Evolutionary conservation across 2,888 invertebrate species (phyloP).

Genomic region (Arge pagana): DNA sequence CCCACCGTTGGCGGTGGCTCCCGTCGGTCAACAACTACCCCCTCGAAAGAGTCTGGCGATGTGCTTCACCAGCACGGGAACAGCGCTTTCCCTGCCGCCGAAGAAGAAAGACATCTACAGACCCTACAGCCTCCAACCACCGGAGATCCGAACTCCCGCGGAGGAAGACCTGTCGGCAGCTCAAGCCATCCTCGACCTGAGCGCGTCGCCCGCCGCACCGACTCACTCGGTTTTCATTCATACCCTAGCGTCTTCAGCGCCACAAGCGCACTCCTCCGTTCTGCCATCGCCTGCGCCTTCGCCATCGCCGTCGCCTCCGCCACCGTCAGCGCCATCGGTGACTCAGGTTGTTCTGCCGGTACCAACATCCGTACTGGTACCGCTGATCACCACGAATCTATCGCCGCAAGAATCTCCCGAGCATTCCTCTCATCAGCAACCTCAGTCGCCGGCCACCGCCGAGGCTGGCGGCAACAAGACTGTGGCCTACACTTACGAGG

Average conservation of each 20-base stretch:
- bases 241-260: conserved; percentile 67
- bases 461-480: conserved; percentile 66
- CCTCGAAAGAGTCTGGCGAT: conserved; percentile 76
- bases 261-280: conserved; percentile 35
- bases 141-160: conserved; percentile 66
- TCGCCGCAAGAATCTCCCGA: no score
- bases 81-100: conserved; percentile 81
- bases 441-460: conserved; percentile 47
- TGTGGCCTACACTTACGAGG: conserved; percentile 87
- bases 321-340: conserved; percentile 31
- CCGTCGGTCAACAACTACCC: background rate
- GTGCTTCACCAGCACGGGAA: conserved; percentile 85
- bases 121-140: conserved; percentile 72
- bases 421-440: conserved; percentile 41
- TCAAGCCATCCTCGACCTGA: conserved; percentile 86
- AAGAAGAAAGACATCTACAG: conserved; percentile 91
- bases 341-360: conserved; percentile 39
- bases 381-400: conserved; percentile 39
- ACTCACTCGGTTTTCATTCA: conserved; percentile 53
- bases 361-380: conserved; percentile 50
- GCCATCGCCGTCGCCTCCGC: conserved; percentile 44
- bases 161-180: conserved; percentile 87
- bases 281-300: conserved; percentile 16
- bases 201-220: conserved; percentile 75
- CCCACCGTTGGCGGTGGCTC: conserved; percentile 31